Base-by-base conservation (phyloP, 2,113 vertebrate species). In the Ellobius talpinus region DNA sequence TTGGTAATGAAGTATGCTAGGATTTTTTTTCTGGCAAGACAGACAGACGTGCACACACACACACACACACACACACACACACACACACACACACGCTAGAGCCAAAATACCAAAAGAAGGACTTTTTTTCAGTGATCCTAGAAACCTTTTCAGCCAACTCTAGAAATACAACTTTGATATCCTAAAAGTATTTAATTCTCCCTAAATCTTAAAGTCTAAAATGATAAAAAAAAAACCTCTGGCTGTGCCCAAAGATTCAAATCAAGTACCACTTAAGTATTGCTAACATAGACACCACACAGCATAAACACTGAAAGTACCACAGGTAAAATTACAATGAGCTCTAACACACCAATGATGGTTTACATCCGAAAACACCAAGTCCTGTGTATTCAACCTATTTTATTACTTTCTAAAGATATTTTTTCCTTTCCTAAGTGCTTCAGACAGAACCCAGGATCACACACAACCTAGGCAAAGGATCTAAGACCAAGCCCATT, bases 191-290 rank as follows among this genome's bases (percentile, higher is more conserved):
- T 76, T 89, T n/a, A 36, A 58, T 84, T 96, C 29, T 76, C 76
- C 23, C 26, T 70, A 90, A 84, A 79, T 63, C 73, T 85, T 72
- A 52, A 92, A 93, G 87, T 39, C 29, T 82, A 90, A 63, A 96
- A 74, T 91, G 81, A 36, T 55, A 68, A 68, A 68, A 63, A 58
- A 97, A 74, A 31, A 61, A 91, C 47, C 47, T 47, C 26, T 65
- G 26, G 85, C 61, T 91, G 79, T 50, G 21, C 8, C 24, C 73
- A 26, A 87, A 88, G 76, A 70, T 7, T 61, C 7, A 88, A 90
- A 81, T 88, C 65, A 91, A 36, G 88, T 3, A 47, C 29, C 4
- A 55, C 87, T 73, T 91, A 81, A 76, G n/a, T 24, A 68, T 10
- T 85, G 6, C 14, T 79, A 90, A 7, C 24, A 36, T 6, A 96